phyloP scores from a whole-genome alignment of 2,113 vertebrate species.

The Apteryx mantelli region DNA sequence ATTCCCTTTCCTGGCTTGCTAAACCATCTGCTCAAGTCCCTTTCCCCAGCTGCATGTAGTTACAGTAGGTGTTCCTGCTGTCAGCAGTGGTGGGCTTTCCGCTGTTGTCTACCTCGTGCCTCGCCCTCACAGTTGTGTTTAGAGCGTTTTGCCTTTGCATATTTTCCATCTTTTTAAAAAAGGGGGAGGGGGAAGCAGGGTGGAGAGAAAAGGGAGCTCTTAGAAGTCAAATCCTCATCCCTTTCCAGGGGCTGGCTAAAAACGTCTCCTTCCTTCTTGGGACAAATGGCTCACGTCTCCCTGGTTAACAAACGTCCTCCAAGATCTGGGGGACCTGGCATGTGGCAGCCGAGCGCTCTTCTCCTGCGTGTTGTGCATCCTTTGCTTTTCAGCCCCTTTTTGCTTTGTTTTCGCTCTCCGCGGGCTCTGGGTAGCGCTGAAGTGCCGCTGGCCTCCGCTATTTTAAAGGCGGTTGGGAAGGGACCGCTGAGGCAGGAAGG shows the following conservation, averaged over 20 bases:
- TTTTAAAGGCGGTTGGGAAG: background rate
- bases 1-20: background rate
- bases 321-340: background rate
- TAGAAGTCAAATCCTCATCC: background rate
- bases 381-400: background rate
- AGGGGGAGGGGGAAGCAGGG: background rate
- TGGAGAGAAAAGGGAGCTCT: background rate
- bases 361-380: background rate
- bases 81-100: background rate
- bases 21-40: background rate
- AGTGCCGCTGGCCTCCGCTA: background rate
- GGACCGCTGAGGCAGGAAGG: background rate
- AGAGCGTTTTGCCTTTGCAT: background rate
- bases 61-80: background rate
- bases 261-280: background rate
- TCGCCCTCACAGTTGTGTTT: background rate
- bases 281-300: background rate
- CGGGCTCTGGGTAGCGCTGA: no score
- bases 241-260: background rate
- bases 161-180: background rate
- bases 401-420: background rate
- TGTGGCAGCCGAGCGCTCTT: fast-evolving
- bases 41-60: background rate
- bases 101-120: background rate
- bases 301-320: background rate